These are phyloP conservation scores for Eospalax fontanierii DNA, from an alignment of 2,797 vertebrate species.

Conservation along the genomic window DNA sequence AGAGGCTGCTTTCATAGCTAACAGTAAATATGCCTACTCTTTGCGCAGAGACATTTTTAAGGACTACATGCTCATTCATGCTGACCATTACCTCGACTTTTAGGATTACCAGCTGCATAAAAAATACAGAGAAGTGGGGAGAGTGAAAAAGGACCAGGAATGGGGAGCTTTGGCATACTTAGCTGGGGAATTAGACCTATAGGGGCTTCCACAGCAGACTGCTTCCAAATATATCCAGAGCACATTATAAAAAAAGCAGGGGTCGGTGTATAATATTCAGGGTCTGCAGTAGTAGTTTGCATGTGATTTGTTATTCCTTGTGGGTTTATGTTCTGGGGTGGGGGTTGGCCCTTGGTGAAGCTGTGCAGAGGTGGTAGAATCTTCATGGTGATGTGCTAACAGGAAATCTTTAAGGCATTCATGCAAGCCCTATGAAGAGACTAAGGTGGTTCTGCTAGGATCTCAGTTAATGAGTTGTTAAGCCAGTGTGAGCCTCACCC, in stretches of 20 bases:
- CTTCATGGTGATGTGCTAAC: too few species aligned
- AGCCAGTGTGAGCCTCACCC: neutral
- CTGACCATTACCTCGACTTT: constrained; percentile 5
- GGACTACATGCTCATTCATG: neutral
- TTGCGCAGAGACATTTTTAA: neutral
- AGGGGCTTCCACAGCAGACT: neutral
- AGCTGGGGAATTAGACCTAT: neutral
- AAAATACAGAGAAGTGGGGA: neutral
- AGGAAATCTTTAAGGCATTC: neutral
- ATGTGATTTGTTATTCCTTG: neutral
- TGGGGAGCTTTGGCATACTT: neutral
- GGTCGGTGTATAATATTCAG: neutral
- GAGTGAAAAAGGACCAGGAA: neutral
- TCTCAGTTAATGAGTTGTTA: neutral
- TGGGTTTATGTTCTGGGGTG: neutral
- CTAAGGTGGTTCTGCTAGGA: neutral
- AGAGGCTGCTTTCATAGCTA: neutral
- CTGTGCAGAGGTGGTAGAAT: neutral
- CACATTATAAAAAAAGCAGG: neutral
- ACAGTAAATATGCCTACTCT: neutral
- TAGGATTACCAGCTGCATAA: neutral
- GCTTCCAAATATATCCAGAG: neutral
- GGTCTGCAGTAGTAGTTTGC: neutral
- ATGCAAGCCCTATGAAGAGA: neutral
- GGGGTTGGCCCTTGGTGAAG: too few species aligned